phyloP scores from a whole-genome alignment of 2,797 vertebrate genomes.

The Trichosurus vulpecula region DNA sequence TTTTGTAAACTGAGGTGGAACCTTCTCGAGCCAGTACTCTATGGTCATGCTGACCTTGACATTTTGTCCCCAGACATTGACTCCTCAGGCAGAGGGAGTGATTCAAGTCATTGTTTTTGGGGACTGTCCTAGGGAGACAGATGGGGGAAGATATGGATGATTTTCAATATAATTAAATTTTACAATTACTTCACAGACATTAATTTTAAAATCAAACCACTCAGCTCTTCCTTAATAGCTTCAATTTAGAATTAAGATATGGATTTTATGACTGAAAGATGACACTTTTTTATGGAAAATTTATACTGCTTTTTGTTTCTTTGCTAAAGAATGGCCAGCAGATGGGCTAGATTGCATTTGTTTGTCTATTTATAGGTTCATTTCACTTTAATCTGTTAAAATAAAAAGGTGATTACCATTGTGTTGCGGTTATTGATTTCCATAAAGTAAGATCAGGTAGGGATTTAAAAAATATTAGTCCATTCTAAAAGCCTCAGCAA shows the following conservation, averaged over 20 bases:
- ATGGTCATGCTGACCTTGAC: not conserved
- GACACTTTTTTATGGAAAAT: constrained; percentile 28
- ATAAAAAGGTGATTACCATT: constrained; percentile 66
- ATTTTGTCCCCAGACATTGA: constrained; percentile 20
- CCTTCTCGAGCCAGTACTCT: not conserved
- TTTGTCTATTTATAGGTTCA: constrained; percentile 53
- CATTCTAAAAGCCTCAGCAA: constrained; percentile 33
- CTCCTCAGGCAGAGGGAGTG: not conserved
- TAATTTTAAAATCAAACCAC: constrained; percentile 59
- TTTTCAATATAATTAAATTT: constrained; percentile 36
- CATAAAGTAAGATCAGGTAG: constrained; percentile 55
- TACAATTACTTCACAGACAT: constrained; percentile 27
- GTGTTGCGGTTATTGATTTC: constrained; percentile 52
- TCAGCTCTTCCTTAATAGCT: constrained; percentile 28
- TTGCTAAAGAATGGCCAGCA: constrained; percentile 33
- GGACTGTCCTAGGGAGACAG: not conserved
- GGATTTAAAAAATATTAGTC: constrained; percentile 55
- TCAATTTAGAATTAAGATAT: constrained; percentile 51
- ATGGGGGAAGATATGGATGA: not conserved
- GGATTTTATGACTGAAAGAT: constrained; percentile 29
- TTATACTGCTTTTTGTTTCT: constrained; percentile 33
- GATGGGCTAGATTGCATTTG: constrained; percentile 49
- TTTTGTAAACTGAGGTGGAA: not conserved
- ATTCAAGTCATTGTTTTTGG: not conserved
- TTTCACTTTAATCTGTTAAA: constrained; percentile 67